These are phyloP conservation scores for Dolichomitus sp. DNA, from an alignment of 2,888 invertebrate species.

Conservation along the genomic window DNA sequence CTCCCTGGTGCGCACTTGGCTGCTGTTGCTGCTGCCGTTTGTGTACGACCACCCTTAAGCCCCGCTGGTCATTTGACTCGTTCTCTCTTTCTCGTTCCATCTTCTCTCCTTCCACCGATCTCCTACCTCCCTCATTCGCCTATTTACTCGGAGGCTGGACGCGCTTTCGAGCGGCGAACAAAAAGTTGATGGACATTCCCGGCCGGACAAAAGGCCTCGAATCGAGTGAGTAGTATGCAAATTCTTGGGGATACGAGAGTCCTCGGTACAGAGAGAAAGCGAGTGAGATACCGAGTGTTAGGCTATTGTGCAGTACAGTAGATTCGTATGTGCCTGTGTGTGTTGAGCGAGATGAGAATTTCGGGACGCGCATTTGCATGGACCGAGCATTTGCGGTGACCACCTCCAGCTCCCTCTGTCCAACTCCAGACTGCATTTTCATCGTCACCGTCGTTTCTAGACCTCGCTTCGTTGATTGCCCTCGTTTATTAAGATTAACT, in stretches of 20 bases:
- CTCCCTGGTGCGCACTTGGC: conserved; percentile 64
- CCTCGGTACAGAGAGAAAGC: conserved; percentile 54
- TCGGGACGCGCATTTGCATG: conserved; percentile 83
- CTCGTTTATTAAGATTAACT: conserved; percentile 86
- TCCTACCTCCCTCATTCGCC: conserved; percentile 63
- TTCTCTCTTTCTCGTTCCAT: conserved; percentile 69
- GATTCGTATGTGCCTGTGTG: conserved; percentile 14
- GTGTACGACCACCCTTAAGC: conserved; percentile 80
- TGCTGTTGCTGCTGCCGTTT: conserved; percentile 58
- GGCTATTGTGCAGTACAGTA: conserved; percentile 29
- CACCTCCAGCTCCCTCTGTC: conserved; percentile 36
- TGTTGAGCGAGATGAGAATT: conserved; percentile 58
- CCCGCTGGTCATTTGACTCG: conserved; percentile 86
- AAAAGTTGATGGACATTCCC: conserved; percentile 86
- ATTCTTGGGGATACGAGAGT: conserved; percentile 76
- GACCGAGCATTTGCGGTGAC: conserved; percentile 83
- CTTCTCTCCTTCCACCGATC: not conserved
- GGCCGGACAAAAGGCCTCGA: conserved; percentile 83
- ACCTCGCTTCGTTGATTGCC: conserved; percentile 81
- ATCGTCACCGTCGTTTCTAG: conserved; percentile 67
- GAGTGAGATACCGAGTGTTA: conserved; percentile 50
- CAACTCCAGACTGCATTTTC: conserved; percentile 46
- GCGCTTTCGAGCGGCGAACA: conserved; percentile 76
- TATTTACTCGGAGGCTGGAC: conserved; percentile 83
- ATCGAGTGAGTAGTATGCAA: conserved; percentile 82